These are phyloP conservation scores for Polyploca ridens DNA, from an alignment of 2,888 invertebrate species.

Conservation along the genomic window DNA sequence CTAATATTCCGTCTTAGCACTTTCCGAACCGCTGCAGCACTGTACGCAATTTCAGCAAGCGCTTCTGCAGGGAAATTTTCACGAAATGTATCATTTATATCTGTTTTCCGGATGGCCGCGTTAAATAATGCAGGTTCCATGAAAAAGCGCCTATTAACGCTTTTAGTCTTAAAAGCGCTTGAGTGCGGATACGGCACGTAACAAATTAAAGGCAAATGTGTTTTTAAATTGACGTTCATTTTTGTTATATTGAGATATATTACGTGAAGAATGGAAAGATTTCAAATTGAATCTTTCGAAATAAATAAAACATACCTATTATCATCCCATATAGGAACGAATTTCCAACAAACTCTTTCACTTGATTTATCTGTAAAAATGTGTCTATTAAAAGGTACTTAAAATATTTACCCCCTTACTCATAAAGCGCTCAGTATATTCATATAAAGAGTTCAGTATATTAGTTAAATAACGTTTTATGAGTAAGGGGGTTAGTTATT, in stretches of 20 bases:
- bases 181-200: constrained; percentile 16
- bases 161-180: constrained; percentile 50
- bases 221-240: constrained; percentile 32
- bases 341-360: constrained; percentile 40
- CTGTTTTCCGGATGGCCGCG: constrained; percentile 58
- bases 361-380: constrained; percentile 36
- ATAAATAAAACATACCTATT: constrained; percentile 14
- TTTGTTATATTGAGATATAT: constrained; percentile 11
- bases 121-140: constrained; percentile 58
- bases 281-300: too few species aligned
- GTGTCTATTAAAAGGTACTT: too few species aligned
- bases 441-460: too few species aligned
- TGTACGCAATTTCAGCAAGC: not conserved
- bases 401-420: too few species aligned
- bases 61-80: constrained; percentile 24
- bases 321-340: constrained; percentile 39
- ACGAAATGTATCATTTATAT: constrained; percentile 57
- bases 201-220: constrained; percentile 21
- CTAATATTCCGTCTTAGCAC: constrained; percentile 4
- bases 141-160: constrained; percentile 54
- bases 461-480: too few species aligned
- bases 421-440: too few species aligned
- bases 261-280: not conserved
- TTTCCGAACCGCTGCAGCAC: constrained; percentile 1
- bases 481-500: too few species aligned